phyloP scores from a whole-genome alignment of 1,140 invertebrate species.

The Ganaspis sp. region DNA sequence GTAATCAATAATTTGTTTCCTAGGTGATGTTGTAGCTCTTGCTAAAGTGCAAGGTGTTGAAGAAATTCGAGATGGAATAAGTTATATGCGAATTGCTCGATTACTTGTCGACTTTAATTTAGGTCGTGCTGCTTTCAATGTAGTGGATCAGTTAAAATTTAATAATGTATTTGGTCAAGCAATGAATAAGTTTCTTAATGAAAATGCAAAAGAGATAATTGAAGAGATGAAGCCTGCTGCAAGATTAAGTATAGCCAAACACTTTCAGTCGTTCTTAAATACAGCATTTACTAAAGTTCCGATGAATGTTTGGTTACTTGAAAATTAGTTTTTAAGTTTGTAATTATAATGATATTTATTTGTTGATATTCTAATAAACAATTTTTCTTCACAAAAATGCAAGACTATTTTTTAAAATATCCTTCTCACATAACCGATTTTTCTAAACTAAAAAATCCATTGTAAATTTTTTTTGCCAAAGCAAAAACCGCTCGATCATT shows the following conservation, averaged over 20 bases:
- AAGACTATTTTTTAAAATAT: too few relatives aligned
- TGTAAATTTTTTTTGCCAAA: too few relatives aligned
- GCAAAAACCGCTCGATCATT: too few relatives aligned
- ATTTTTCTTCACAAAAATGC: too few relatives aligned
- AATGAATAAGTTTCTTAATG: constrained; percentile 90
- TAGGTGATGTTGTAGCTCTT: constrained; percentile 83
- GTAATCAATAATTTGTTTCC: constrained; percentile 37
- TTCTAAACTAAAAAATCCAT: too few relatives aligned
- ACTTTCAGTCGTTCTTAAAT: constrained; percentile 87
- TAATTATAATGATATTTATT: too few relatives aligned
- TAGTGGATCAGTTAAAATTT: constrained; percentile 83
- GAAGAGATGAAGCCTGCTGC: constrained; percentile 89
- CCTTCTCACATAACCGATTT: too few relatives aligned
- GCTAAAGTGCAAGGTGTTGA: constrained; percentile 84
- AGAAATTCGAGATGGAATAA: constrained; percentile 77
- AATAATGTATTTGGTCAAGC: constrained; percentile 87
- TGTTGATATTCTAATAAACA: too few relatives aligned
- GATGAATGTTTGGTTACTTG: constrained; percentile 84
- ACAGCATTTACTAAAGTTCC: constrained; percentile 86
- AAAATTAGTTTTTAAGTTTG: constrained; percentile 52
- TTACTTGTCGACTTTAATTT: constrained; percentile 84
- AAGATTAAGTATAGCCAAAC: constrained; percentile 83
- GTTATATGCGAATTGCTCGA: constrained; percentile 82
- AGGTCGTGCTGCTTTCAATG: constrained; percentile 82
- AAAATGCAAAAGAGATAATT: constrained; percentile 89